Evolutionary conservation across 2,113 vertebrate species (phyloP).

Genomic region (Anser brachyrhynchus): DNA sequence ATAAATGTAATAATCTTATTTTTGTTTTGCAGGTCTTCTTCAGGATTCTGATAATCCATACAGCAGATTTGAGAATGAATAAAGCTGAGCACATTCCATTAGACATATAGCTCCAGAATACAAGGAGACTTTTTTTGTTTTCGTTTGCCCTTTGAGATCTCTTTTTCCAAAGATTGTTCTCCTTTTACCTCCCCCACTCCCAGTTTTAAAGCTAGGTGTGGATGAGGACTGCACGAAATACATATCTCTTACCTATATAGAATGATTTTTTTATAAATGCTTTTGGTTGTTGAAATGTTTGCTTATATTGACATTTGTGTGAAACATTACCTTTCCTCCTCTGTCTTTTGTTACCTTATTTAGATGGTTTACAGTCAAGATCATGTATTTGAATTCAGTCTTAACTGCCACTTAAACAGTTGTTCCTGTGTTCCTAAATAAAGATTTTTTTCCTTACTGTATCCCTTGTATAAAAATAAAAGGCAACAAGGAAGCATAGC

Average conservation of each 20-base stretch:
- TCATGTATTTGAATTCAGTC: not conserved
- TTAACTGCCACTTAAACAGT: not conserved
- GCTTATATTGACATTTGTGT: not conserved
- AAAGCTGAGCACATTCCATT: conserved; percentile 10
- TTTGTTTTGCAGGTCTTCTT: conserved; percentile 82
- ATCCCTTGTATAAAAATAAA: not conserved
- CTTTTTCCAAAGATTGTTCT: not conserved
- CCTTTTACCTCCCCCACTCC: not conserved
- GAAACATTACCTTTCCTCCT: not conserved
- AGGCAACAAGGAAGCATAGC: not conserved
- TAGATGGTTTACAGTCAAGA: not conserved
- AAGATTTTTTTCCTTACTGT: not conserved
- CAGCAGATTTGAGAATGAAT: conserved; percentile 90
- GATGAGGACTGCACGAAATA: not conserved
- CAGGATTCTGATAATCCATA: conserved; percentile 87
- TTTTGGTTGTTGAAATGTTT: not conserved
- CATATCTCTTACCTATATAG: not conserved
- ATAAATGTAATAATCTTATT: conserved; percentile 14
- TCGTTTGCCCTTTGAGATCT: not conserved
- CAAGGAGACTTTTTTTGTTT: not conserved
- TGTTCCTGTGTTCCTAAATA: conserved; percentile 36
- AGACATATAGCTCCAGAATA: not conserved
- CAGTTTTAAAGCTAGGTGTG: not conserved
- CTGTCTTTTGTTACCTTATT: not conserved
- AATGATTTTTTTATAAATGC: not conserved